Conservation (phyloP, 2,888 invertebrate species). For the Periphyllus acericola region DNA sequence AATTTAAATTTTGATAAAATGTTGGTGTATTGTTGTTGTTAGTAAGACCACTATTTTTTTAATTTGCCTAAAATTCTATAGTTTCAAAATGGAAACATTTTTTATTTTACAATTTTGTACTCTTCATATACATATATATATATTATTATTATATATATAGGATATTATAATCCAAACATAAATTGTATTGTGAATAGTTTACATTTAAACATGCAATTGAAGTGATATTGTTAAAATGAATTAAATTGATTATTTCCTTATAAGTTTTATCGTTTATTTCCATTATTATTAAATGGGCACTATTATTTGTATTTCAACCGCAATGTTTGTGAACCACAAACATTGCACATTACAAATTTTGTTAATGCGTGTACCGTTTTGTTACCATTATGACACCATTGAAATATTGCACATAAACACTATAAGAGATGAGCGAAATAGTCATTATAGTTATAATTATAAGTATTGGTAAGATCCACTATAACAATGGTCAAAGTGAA, state of each 20-base stretch:
- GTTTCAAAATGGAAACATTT: conserved; percentile 16
- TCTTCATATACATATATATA: background rate
- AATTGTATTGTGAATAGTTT: background rate
- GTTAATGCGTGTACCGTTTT: too few species aligned
- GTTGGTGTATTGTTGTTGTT: conserved; percentile 33
- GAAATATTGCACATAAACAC: too few species aligned
- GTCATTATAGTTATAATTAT: too few species aligned
- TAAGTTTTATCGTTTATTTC: background rate
- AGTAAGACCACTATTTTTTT: background rate
- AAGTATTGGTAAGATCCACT: too few species aligned
- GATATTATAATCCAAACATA: too few species aligned
- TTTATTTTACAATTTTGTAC: conserved; percentile 8
- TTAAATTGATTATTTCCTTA: background rate
- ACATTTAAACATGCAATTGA: background rate
- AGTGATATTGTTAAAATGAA: background rate
- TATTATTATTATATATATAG: too few species aligned
- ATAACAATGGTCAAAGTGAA: too few species aligned
- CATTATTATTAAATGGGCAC: background rate
- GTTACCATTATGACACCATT: too few species aligned
- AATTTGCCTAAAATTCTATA: background rate
- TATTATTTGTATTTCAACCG: too few species aligned
- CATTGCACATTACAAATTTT: too few species aligned
- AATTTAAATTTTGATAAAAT: conserved; percentile 10
- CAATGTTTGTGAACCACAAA: too few species aligned
- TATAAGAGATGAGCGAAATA: too few species aligned